Conservation (phyloP, 2,113 vertebrate genomes). For the Corydoras sp. region DNA sequence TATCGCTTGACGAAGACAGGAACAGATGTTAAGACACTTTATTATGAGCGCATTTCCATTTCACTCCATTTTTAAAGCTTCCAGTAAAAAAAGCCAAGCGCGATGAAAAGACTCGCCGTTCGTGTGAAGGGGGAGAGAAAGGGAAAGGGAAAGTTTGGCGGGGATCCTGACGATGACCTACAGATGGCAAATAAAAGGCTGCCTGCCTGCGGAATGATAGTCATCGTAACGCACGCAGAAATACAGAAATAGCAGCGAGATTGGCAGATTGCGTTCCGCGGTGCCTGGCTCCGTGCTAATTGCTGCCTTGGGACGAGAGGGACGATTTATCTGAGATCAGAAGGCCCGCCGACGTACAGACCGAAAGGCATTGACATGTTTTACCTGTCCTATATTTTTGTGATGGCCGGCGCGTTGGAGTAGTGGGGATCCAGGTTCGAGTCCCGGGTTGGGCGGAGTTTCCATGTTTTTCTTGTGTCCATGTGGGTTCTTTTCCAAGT, state of each 20-base stretch:
- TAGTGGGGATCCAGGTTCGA: too few relatives aligned
- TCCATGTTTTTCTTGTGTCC: too few relatives aligned
- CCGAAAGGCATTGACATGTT: conserved; percentile 16
- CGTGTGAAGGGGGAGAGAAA: conserved; percentile 23
- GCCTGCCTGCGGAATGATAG: conserved; percentile 47
- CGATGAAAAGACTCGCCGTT: conserved; percentile 33
- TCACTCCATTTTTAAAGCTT: conserved; percentile 13
- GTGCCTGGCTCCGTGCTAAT: conserved; percentile 57
- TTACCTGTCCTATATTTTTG: conserved; percentile 20
- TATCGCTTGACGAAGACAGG: neutral
- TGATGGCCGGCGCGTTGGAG: too few relatives aligned
- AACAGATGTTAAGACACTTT: conserved; percentile 1
- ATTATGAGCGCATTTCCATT: conserved; percentile 38
- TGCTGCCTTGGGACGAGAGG: conserved; percentile 53
- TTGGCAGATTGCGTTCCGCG: conserved; percentile 45
- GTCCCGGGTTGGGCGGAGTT: too few relatives aligned
- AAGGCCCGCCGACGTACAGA: conserved; percentile 32
- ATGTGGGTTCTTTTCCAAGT: too few relatives aligned
- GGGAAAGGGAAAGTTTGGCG: conserved; percentile 24
- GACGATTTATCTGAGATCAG: conserved; percentile 46
- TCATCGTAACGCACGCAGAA: conserved; percentile 48
- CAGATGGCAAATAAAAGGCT: conserved; percentile 49
- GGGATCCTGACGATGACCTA: conserved; percentile 50
- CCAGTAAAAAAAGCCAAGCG: neutral
- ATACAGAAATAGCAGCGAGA: conserved; percentile 55